Percentiles rank a stretch among this genome's conserved stretches.
Evolutionary conservation across 23 tunicate species (phyloP).

Genomic region (Diplosoma virens): DNA sequence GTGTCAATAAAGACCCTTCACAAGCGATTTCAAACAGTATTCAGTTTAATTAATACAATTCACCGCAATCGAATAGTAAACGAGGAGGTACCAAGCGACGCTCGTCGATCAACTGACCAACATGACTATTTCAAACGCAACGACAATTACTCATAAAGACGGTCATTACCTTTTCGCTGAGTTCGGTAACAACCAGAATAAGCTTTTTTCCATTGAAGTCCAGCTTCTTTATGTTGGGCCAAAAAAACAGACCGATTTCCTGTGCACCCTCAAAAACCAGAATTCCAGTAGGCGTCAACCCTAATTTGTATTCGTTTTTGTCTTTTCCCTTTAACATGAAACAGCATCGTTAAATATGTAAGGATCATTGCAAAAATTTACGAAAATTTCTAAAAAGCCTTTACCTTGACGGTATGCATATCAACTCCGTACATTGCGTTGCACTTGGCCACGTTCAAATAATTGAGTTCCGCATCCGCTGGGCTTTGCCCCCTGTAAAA

Average conservation of each 20-base stretch:
- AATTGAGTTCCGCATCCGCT: constrained; percentile 87
- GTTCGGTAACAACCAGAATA: constrained; percentile 67
- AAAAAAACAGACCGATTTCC: constrained; percentile 91
- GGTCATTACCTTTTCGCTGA: constrained; percentile 67
- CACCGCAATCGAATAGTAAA: no score
- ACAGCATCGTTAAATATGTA: no score
- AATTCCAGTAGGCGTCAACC: constrained; percentile 94
- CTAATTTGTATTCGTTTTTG: constrained; percentile 81
- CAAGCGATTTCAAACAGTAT: no score
- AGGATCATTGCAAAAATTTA: no score
- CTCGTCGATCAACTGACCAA: no score
- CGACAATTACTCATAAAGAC: no score
- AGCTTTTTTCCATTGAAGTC: constrained; percentile 82
- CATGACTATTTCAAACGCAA: no score
- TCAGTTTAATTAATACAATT: no score
- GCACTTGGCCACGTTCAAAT: constrained; percentile 87
- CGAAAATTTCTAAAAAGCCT: no score
- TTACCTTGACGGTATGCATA: constrained; percentile 90
- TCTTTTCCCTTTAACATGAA: constrained; percentile 66
- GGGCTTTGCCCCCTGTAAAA: constrained; percentile 79
- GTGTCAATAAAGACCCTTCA: no score
- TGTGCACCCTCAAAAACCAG: constrained; percentile 88
- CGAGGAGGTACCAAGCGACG: no score
- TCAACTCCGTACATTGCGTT: constrained; percentile 94
- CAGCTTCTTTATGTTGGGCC: constrained; percentile 83